Conservation (phyloP, 2,888 invertebrate genomes). For the Pollenia griseotomentosa region DNA sequence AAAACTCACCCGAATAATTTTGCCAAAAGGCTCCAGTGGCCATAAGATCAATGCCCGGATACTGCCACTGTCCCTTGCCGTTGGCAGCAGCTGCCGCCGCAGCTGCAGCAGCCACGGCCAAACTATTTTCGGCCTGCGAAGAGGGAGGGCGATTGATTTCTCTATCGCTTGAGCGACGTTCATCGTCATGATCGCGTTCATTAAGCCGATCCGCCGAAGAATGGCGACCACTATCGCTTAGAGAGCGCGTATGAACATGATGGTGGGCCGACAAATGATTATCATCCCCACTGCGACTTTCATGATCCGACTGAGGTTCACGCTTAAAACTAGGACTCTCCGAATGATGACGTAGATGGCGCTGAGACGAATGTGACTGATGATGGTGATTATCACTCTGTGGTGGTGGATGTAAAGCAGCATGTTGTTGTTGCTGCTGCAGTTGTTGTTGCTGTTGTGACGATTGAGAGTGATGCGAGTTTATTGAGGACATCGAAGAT, state of each 20-base stretch:
- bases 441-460: constrained; percentile 58
- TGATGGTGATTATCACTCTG: constrained; percentile 62
- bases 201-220: constrained; percentile 78
- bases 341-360: constrained; percentile 77
- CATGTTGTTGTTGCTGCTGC: constrained; percentile 46
- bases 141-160: constrained; percentile 81
- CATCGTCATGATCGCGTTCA: constrained; percentile 78
- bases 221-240: constrained; percentile 73
- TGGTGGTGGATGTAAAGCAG: constrained; percentile 43
- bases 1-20: constrained; percentile 92
- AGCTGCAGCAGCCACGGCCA: constrained; percentile 80
- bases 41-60: constrained; percentile 91
- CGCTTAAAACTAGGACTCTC: constrained; percentile 83
- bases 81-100: constrained; percentile 81
- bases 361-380: constrained; percentile 71
- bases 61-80: constrained; percentile 87
- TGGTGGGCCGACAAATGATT: constrained; percentile 72
- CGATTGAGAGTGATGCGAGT: constrained; percentile 62
- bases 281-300: constrained; percentile 77
- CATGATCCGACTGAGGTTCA: constrained; percentile 82
- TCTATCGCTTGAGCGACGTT: constrained; percentile 77
- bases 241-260: constrained; percentile 51
- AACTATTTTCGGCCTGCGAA: constrained; percentile 81
- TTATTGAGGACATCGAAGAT: constrained; percentile 76
- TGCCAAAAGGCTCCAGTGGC: constrained; percentile 95